These are phyloP conservation scores for Hypsibius dujardini DNA, from an alignment of 1,140 invertebrate species.

Conservation along the genomic window DNA sequence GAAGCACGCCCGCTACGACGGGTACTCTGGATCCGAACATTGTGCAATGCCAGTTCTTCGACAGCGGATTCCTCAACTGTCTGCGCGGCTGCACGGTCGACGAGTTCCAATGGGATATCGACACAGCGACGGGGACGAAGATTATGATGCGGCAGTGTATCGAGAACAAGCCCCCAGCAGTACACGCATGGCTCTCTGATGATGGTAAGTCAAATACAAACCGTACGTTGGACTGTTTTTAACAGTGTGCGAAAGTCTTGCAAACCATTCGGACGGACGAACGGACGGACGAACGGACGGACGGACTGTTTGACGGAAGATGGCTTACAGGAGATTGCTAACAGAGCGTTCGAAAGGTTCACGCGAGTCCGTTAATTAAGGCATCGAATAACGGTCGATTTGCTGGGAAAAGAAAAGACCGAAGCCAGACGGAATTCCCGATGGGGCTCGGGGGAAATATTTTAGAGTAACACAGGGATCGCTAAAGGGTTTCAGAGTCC, in stretches of 20 bases:
- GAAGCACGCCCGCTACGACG: background rate
- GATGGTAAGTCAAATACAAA: background rate
- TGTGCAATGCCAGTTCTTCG: slow-evolving; percentile 16
- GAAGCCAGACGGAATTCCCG: too few relatives aligned
- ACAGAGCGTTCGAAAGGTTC: too few relatives aligned
- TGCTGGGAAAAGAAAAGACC: too few relatives aligned
- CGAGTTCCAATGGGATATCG: background rate
- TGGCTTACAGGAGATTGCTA: too few relatives aligned
- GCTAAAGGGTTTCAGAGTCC: too few relatives aligned
- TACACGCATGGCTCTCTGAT: background rate
- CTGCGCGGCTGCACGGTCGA: background rate
- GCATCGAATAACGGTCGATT: too few relatives aligned
- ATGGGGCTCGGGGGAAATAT: too few relatives aligned
- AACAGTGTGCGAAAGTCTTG: background rate
- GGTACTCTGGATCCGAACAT: background rate
- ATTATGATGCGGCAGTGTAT: slow-evolving; percentile 16
- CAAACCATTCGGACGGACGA: background rate
- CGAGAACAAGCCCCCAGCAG: background rate
- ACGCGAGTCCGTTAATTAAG: too few relatives aligned
- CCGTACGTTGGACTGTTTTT: background rate
- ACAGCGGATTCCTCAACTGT: background rate
- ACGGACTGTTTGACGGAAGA: background rate
- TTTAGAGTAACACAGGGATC: too few relatives aligned
- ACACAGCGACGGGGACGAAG: background rate
- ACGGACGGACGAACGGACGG: background rate